Conservation (phyloP, 2,888 invertebrate genomes). For the Andrena chrysosceles region DNA sequence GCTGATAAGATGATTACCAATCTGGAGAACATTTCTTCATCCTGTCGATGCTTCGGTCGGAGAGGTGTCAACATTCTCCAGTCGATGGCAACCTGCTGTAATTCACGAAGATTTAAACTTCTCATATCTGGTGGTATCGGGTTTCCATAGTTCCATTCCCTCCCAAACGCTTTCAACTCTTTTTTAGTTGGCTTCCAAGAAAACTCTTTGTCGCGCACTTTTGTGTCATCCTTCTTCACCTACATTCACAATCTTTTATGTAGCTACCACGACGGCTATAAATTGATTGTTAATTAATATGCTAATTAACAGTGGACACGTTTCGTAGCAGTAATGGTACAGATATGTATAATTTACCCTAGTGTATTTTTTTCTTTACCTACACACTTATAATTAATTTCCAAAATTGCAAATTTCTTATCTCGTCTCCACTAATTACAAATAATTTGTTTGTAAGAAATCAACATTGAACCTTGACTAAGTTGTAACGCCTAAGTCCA, state of each 20-base stretch:
- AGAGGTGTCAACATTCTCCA: conserved; percentile 97
- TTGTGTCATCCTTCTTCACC: conserved; percentile 91
- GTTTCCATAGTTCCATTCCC: conserved; percentile 90
- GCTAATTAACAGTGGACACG: no score
- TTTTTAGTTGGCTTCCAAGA: conserved; percentile 91
- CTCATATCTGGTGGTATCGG: conserved; percentile 94
- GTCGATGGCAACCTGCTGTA: conserved; percentile 94
- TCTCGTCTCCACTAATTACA: no score
- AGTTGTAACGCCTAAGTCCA: no score
- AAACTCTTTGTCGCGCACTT: conserved; percentile 91
- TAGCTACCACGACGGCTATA: no score
- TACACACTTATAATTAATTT: conserved; percentile 24
- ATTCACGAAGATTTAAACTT: conserved; percentile 90
- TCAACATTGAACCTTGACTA: no score
- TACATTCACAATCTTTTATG: conserved; percentile 72
- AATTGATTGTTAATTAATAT: no score
- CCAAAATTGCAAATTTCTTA: no score
- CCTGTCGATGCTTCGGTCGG: conserved; percentile 92
- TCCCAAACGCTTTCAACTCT: conserved; percentile 88
- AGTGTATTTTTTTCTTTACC: not conserved
- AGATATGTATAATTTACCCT: no score
- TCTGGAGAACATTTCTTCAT: conserved; percentile 94
- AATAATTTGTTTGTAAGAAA: no score
- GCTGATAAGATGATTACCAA: conserved; percentile 71
- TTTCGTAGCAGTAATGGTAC: no score